Evolutionary conservation across 2,797 vertebrate species (phyloP).

Genomic region (Chrosomus eos): DNA sequence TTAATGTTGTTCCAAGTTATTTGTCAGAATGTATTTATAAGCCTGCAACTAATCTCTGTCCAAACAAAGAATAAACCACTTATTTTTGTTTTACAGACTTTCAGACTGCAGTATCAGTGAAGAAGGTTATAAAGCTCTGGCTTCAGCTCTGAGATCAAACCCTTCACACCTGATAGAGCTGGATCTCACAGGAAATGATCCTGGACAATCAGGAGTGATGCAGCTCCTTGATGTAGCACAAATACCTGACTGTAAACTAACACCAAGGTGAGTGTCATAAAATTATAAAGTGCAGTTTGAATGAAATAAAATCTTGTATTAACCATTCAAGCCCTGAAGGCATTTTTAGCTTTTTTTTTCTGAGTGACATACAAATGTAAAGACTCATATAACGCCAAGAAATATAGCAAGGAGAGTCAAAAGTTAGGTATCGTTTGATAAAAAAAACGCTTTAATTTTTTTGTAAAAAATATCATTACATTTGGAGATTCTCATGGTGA

Average conservation of each 20-base stretch:
- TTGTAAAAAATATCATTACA: no score
- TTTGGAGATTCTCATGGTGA: no score
- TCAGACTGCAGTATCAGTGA: neutral
- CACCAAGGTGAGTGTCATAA: neutral
- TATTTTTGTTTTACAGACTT: neutral
- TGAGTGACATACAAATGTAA: no score
- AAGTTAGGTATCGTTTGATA: no score
- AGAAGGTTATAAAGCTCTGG: neutral
- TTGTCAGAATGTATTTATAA: neutral
- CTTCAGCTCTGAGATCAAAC: slow-evolving; percentile 6
- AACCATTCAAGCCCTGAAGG: no score
- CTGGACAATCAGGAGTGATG: neutral
- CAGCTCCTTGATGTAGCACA: neutral
- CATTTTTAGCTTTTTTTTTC: no score
- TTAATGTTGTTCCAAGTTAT: neutral
- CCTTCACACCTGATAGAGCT: neutral
- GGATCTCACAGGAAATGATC: neutral
- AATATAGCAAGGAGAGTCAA: no score
- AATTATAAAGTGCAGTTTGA: neutral
- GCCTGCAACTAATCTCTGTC: neutral
- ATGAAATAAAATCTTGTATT: neutral
- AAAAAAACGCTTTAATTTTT: no score
- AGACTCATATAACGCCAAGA: no score
- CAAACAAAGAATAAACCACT: neutral
- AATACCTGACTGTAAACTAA: neutral